A percentile compares a stretch with the other conserved stretches of the same genome.
Conservation (phyloP, 1,140 invertebrate genomes). For the Formica exsecta region DNA sequence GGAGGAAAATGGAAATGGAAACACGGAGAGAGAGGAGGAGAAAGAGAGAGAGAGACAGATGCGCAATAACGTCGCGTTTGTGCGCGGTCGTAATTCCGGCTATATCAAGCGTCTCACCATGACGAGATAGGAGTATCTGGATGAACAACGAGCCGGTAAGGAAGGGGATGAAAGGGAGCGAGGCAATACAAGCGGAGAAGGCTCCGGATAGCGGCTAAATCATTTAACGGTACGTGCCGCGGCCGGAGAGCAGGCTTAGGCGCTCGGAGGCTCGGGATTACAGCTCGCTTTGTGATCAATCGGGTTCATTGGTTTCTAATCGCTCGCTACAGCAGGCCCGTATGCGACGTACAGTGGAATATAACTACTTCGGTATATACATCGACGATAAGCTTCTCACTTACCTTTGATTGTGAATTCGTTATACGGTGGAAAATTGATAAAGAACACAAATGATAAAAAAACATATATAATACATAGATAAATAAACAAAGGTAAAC, state of each 20-base stretch:
- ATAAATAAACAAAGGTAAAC: background rate
- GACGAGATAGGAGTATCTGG: slow-evolving; percentile 60
- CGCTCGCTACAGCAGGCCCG: slow-evolving; percentile 65
- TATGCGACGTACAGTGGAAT: slow-evolving; percentile 57
- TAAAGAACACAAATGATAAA: background rate
- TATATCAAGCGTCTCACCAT: slow-evolving; percentile 56
- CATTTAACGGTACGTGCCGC: slow-evolving; percentile 64
- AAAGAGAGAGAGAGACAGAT: background rate
- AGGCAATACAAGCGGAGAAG: slow-evolving; percentile 45
- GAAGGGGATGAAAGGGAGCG: slow-evolving; percentile 52
- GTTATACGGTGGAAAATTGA: background rate
- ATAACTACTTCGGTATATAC: slow-evolving; percentile 36
- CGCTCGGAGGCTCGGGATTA: slow-evolving; percentile 51
- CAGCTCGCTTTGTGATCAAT: slow-evolving; percentile 67
- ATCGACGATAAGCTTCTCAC: slow-evolving; percentile 17
- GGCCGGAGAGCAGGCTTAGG: slow-evolving; percentile 42
- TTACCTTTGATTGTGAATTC: slow-evolving; percentile 4
- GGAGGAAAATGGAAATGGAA: slow-evolving; percentile 44
- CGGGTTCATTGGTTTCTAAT: slow-evolving; percentile 72
- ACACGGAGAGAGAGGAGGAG: background rate
- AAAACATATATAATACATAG: background rate
- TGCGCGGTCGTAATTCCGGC: slow-evolving; percentile 52
- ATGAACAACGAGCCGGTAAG: slow-evolving; percentile 60
- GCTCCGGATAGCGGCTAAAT: slow-evolving; percentile 62
- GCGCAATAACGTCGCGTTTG: slow-evolving; percentile 60